Evolutionary conservation across 2,888 invertebrate species (phyloP).

Genomic region (Drosophila melanosoma): DNA sequence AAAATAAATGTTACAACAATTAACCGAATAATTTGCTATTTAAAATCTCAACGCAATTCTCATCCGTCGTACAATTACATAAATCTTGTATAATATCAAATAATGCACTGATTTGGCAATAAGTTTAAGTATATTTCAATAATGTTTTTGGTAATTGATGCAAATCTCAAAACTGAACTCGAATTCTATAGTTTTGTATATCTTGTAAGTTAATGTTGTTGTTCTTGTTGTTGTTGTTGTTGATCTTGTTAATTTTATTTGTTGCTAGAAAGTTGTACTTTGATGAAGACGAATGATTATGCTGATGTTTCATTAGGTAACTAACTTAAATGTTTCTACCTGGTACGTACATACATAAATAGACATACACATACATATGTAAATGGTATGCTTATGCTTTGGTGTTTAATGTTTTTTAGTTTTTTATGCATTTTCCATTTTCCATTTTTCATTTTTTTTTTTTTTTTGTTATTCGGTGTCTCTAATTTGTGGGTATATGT

Average conservation of each 20-base stretch:
- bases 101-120: constrained; percentile 73
- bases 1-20: constrained; percentile 76
- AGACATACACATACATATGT: constrained; percentile 23
- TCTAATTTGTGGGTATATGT: constrained; percentile 42
- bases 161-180: constrained; percentile 47
- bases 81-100: constrained; percentile 70
- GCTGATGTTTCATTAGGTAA: constrained; percentile 54
- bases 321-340: constrained; percentile 50
- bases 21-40: constrained; percentile 77
- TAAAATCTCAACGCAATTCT: constrained; percentile 65
- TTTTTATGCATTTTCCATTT: constrained; percentile 4
- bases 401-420: constrained; percentile 24
- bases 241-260: constrained; percentile 9
- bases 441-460: constrained; percentile 3
- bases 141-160: constrained; percentile 56
- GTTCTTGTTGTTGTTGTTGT: constrained; percentile 22
- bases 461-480: constrained; percentile 27
- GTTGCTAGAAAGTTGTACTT: constrained; percentile 74
- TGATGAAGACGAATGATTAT: constrained; percentile 74
- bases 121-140: constrained; percentile 41
- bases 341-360: constrained; percentile 25
- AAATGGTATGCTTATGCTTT: constrained; percentile 28
- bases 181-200: constrained; percentile 30
- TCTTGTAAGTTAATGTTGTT: constrained; percentile 17
- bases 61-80: constrained; percentile 38